Conservation (phyloP, 1,140 invertebrate species). For the Colletes latitarsis region DNA sequence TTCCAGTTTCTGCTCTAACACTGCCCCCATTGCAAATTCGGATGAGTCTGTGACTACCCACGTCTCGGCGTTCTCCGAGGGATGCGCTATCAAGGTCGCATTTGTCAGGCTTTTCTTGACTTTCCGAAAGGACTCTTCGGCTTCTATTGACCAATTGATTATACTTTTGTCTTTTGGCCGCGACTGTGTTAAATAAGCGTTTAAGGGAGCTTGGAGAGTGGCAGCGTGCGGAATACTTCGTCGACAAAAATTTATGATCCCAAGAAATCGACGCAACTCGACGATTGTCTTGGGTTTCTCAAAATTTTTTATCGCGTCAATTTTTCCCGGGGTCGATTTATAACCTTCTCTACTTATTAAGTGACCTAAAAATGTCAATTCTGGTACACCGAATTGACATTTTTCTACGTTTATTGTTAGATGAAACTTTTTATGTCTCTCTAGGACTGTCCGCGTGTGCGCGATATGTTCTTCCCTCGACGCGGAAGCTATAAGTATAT, state of each 20-base stretch:
- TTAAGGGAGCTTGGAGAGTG: neutral
- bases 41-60: neutral
- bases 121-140: neutral
- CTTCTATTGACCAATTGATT: neutral
- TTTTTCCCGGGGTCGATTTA: too few species aligned
- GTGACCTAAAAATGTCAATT: too few species aligned
- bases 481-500: too few species aligned
- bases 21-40: neutral
- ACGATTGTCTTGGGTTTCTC: neutral
- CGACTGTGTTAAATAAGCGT: neutral
- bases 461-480: too few species aligned
- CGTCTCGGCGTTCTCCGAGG: neutral
- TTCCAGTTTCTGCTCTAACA: neutral
- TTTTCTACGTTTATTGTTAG: too few species aligned
- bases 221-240: neutral
- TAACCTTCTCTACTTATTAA: too few species aligned
- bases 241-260: slow-evolving; percentile 13
- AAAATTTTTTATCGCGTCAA: neutral
- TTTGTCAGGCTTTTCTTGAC: neutral
- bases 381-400: too few species aligned
- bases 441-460: too few species aligned
- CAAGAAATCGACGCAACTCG: neutral
- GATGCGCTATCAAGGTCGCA: neutral
- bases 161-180: neutral
- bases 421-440: too few species aligned